These are phyloP conservation scores for Knipowitschia caucasica DNA, from an alignment of 2,797 vertebrate species.

Conservation along the genomic window DNA sequence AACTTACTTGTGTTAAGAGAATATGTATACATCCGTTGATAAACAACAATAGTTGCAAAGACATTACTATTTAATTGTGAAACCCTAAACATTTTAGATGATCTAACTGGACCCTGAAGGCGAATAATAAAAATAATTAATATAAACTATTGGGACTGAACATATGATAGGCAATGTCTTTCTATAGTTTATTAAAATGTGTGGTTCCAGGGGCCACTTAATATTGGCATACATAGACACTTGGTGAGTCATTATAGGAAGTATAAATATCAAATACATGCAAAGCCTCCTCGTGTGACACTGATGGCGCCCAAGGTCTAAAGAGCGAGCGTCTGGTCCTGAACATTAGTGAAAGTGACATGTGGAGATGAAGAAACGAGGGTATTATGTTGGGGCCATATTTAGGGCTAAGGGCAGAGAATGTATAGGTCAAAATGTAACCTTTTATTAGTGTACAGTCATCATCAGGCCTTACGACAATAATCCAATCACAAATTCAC, in stretches of 20 bases:
- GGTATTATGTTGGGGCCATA: conserved; percentile 35
- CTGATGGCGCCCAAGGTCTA: conserved; percentile 37
- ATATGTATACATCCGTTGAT: no score
- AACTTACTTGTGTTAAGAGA: no score
- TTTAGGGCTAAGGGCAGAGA: conserved; percentile 31
- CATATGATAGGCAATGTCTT: no score
- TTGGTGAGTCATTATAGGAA: conserved; percentile 50
- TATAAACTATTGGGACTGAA: no score
- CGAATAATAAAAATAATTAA: no score
- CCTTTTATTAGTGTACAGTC: conserved; percentile 24
- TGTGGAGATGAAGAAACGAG: conserved; percentile 46
- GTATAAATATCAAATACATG: conserved; percentile 59
- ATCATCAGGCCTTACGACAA: conserved; percentile 14
- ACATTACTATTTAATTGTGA: no score
- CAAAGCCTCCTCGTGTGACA: conserved; percentile 35
- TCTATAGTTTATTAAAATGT: background rate
- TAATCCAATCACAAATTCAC: background rate
- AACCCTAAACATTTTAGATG: no score
- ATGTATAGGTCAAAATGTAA: conserved; percentile 36
- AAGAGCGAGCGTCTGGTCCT: conserved; percentile 46
- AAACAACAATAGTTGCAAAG: no score
- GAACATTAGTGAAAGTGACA: conserved; percentile 69
- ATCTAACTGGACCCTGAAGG: no score
- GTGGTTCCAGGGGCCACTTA: background rate
- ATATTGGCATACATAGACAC: conserved; percentile 18